A percentile compares a stretch with the other conserved stretches of the same genome.
Conservation (phyloP, 2,888 invertebrate genomes). For the Phasia obesa region DNA sequence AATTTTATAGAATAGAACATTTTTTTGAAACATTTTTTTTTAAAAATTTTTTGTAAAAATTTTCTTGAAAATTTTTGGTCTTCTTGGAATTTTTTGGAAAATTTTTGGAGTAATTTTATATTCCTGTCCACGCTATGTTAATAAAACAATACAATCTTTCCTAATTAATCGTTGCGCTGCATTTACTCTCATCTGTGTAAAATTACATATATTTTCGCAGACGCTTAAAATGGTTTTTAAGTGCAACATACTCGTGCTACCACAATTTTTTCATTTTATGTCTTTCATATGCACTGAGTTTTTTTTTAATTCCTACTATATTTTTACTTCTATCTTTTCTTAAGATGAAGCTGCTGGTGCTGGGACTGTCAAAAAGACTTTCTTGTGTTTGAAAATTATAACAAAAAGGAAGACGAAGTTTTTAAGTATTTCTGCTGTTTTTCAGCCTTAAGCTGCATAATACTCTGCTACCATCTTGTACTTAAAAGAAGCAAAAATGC, state of each 20-base stretch:
- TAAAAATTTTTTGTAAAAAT: no score
- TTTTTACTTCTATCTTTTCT: conserved; percentile 21
- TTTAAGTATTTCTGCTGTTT: conserved; percentile 45
- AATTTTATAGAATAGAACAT: no score
- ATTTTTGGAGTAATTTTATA: no score
- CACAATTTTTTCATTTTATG: neutral
- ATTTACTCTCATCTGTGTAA: conserved; percentile 1
- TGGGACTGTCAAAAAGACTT: conserved; percentile 2
- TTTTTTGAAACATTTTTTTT: no score
- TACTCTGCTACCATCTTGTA: conserved; percentile 22
- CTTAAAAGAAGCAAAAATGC: conserved; percentile 7
- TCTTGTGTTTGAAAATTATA: conserved; percentile 8
- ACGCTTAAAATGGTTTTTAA: conserved; percentile 26
- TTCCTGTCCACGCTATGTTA: no score
- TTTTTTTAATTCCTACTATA: neutral
- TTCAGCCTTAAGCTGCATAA: conserved; percentile 35
- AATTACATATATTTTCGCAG: conserved; percentile 6
- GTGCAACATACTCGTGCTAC: neutral
- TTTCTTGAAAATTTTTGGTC: no score
- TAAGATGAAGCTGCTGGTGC: neutral
- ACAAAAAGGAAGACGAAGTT: conserved; percentile 16
- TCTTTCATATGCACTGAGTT: conserved; percentile 21
- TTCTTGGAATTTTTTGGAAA: no score
- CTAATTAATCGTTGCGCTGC: neutral
- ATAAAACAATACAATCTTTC: neutral